A percentile compares a stretch with the other conserved stretches of the same genome.
phyloP scores from a whole-genome alignment of 2,797 vertebrate genomes.

The Xenopus petersii region DNA sequence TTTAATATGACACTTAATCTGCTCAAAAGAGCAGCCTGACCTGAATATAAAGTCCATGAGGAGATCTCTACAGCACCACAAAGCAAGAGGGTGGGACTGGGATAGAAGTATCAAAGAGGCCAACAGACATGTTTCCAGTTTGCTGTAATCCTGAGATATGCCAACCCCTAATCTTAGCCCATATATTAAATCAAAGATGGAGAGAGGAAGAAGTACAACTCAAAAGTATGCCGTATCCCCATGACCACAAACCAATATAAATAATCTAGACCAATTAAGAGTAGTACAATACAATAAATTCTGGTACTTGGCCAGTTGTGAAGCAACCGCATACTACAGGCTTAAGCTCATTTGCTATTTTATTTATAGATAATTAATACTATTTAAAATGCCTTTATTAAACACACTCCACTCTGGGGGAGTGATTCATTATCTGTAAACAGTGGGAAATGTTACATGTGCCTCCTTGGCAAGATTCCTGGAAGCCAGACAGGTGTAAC shows the following conservation, averaged over 20 bases:
- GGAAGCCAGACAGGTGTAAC: constrained; percentile 42
- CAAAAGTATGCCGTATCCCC: too few relatives aligned
- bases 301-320: neutral
- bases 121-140: constrained; percentile 34
- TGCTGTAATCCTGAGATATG: too few relatives aligned
- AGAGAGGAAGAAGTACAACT: too few relatives aligned
- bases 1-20: constrained; percentile 81
- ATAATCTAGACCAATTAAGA: too few relatives aligned
- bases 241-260: too few relatives aligned
- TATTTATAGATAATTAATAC: constrained; percentile 27
- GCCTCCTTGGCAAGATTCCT: constrained; percentile 44
- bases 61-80: constrained; percentile 62
- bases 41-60: constrained; percentile 82
- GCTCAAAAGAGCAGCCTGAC: constrained; percentile 75
- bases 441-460: constrained; percentile 25
- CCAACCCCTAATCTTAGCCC: too few relatives aligned
- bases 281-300: neutral
- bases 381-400: constrained; percentile 9
- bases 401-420: neutral
- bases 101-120: constrained; percentile 4
- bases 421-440: constrained; percentile 33
- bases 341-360: neutral
- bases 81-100: constrained; percentile 56
- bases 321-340: neutral
- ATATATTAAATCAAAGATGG: too few relatives aligned